Evolutionary conservation across 2,797 vertebrate genomes (phyloP).

Genomic region (Perodicticus potto): DNA sequence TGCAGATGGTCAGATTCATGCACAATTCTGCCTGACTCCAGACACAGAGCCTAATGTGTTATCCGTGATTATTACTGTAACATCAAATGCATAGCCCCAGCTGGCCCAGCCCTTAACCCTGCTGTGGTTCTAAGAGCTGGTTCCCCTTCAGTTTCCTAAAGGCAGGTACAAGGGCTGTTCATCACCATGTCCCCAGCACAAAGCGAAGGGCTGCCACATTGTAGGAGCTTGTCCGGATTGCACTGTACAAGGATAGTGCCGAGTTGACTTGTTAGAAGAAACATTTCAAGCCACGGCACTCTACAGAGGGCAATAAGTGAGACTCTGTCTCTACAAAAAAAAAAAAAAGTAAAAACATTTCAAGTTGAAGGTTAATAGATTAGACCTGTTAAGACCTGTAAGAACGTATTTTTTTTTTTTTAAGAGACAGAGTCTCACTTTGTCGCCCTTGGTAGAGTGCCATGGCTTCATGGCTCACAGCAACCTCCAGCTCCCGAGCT

Average conservation of each 20-base stretch:
- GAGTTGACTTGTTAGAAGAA: background rate
- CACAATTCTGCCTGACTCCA: background rate
- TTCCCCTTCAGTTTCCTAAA: background rate
- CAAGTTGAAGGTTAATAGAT: background rate
- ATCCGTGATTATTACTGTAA: background rate
- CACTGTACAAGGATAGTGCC: background rate
- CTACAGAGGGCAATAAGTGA: too few relatives aligned
- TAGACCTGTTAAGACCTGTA: background rate
- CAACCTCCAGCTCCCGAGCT: too few relatives aligned
- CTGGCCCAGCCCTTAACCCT: background rate
- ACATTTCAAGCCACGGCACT: background rate
- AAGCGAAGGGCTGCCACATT: background rate
- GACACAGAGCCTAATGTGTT: background rate
- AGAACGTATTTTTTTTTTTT: background rate
- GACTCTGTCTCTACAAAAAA: too few relatives aligned
- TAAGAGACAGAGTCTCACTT: too few relatives aligned
- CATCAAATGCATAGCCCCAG: too few relatives aligned
- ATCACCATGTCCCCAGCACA: background rate
- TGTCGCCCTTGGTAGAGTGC: too few relatives aligned
- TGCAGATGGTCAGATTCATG: background rate
- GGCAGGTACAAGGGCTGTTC: fast-evolving
- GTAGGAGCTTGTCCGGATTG: background rate
- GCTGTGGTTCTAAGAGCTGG: background rate
- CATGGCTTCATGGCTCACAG: too few relatives aligned
- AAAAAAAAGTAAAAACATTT: background rate